Evolutionary conservation across 2,797 vertebrate genomes (phyloP).

Genomic region (Chiroxiphia lanceolata): DNA sequence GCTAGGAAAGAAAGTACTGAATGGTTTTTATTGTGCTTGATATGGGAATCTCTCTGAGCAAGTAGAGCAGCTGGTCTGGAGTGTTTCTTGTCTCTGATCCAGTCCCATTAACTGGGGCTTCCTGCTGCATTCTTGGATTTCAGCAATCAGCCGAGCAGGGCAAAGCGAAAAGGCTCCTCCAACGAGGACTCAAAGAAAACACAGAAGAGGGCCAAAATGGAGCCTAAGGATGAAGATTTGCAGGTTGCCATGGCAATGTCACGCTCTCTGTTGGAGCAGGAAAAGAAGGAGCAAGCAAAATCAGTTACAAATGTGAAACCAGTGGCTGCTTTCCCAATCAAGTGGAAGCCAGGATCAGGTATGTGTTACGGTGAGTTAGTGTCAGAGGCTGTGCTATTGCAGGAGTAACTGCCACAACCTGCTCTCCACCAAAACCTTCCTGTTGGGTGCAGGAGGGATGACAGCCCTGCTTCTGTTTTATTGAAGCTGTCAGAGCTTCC

Average conservation of each 20-base stretch:
- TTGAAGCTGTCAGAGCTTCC: slow-evolving; percentile 15
- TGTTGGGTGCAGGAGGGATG: not conserved
- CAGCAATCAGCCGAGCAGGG: slow-evolving; percentile 53
- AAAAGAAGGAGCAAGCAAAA: slow-evolving; percentile 48
- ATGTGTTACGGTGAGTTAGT: not conserved
- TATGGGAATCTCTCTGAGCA: not conserved
- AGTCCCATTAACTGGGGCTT: not conserved
- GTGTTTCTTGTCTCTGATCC: slow-evolving; percentile 23
- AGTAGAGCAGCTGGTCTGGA: slow-evolving; percentile 28
- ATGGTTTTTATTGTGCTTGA: not conserved
- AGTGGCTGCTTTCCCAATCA: slow-evolving; percentile 54
- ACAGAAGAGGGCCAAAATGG: slow-evolving; percentile 70
- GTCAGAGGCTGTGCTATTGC: not conserved
- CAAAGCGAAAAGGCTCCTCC: slow-evolving; percentile 79
- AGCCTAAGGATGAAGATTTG: slow-evolving; percentile 82
- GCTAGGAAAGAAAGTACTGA: not conserved
- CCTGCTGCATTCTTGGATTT: slow-evolving; percentile 45
- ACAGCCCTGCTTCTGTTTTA: not conserved
- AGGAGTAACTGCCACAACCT: not conserved
- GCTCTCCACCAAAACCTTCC: not conserved
- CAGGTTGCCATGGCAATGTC: slow-evolving; percentile 91
- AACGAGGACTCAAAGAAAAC: slow-evolving; percentile 73
- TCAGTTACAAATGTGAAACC: slow-evolving; percentile 25
- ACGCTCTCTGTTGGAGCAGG: slow-evolving; percentile 84
- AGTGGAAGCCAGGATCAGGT: slow-evolving; percentile 66